Percentiles rank a stretch among this genome's conserved stretches.
These are phyloP conservation scores for Solea solea DNA, from an alignment of 2,113 vertebrate species.

Conservation along the genomic window DNA sequence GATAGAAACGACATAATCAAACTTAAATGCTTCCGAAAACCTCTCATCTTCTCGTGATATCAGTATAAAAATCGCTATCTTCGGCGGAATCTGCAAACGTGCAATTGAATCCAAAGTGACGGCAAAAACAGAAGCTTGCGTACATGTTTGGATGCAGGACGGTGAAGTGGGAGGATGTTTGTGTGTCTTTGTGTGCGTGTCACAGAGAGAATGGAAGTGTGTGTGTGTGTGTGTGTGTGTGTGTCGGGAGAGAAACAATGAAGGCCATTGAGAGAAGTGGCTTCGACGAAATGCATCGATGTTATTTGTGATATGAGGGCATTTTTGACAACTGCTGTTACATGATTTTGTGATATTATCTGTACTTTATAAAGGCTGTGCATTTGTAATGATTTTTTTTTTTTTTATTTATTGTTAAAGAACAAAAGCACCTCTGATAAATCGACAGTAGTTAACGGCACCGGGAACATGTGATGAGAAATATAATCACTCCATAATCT, in stretches of 20 bases:
- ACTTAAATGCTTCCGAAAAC: slow-evolving; percentile 48
- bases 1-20: slow-evolving; percentile 58
- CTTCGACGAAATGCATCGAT: slow-evolving; percentile 40
- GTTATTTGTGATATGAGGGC: slow-evolving; percentile 66
- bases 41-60: slow-evolving; percentile 59
- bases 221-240: background rate
- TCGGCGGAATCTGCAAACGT: slow-evolving; percentile 43
- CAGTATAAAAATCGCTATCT: slow-evolving; percentile 40
- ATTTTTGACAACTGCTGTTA: slow-evolving; percentile 71
- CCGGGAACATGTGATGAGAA: slow-evolving; percentile 39
- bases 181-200: background rate
- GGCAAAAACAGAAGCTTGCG: slow-evolving; percentile 24
- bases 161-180: background rate
- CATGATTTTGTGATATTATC: slow-evolving; percentile 64
- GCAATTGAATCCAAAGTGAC: slow-evolving; percentile 29
- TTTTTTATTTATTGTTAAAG: slow-evolving; percentile 63
- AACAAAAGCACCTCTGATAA: slow-evolving; percentile 36
- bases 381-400: slow-evolving; percentile 66
- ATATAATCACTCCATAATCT: slow-evolving; percentile 59
- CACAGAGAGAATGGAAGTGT: background rate
- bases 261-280: slow-evolving; percentile 38
- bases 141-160: slow-evolving; percentile 45
- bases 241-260: slow-evolving; percentile 11
- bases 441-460: slow-evolving; percentile 31
- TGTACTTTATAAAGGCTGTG: slow-evolving; percentile 71